phyloP scores from a whole-genome alignment of 2,888 invertebrate species.

The Vannuccia rotundouncinata region DNA sequence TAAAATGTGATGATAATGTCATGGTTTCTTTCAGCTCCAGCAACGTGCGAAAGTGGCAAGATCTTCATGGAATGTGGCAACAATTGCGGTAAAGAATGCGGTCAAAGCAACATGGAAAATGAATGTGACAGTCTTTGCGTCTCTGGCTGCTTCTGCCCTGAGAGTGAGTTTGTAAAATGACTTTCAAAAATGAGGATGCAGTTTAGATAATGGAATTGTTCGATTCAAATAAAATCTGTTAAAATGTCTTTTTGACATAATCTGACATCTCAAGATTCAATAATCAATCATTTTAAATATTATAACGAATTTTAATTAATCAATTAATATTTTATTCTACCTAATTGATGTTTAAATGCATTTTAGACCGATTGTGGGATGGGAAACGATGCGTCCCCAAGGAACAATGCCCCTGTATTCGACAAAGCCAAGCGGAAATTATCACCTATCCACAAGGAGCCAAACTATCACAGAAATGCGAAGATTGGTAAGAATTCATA shows the following conservation, averaged over 20 bases:
- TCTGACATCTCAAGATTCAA: too few species aligned
- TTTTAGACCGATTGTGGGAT: slow-evolving; percentile 41
- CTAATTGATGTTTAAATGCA: too few species aligned
- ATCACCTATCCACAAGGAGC: slow-evolving; percentile 40
- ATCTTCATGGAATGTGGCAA: slow-evolving; percentile 38
- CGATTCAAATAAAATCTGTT: too few species aligned
- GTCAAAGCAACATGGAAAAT: slow-evolving; percentile 25
- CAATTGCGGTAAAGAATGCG: slow-evolving; percentile 38
- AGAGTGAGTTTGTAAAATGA: slow-evolving; percentile 7
- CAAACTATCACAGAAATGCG: slow-evolving; percentile 38
- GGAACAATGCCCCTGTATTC: slow-evolving; percentile 42
- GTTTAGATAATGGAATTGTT: too few species aligned
- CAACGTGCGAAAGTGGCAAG: slow-evolving; percentile 30
- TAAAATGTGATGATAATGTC: too few species aligned
- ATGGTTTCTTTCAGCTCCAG: slow-evolving; percentile 29
- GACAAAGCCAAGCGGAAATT: slow-evolving; percentile 27
- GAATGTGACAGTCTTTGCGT: slow-evolving; percentile 39
- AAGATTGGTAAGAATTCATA: slow-evolving; percentile 41
- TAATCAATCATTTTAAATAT: too few species aligned
- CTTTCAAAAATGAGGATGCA: background rate
- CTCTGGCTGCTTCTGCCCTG: slow-evolving; percentile 39
- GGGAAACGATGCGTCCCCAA: slow-evolving; percentile 40
- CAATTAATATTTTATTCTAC: too few species aligned
- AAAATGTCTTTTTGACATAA: too few species aligned
- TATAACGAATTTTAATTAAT: too few species aligned